Conservation (phyloP, 2,113 vertebrate genomes). For the Dinomys branickii region DNA sequence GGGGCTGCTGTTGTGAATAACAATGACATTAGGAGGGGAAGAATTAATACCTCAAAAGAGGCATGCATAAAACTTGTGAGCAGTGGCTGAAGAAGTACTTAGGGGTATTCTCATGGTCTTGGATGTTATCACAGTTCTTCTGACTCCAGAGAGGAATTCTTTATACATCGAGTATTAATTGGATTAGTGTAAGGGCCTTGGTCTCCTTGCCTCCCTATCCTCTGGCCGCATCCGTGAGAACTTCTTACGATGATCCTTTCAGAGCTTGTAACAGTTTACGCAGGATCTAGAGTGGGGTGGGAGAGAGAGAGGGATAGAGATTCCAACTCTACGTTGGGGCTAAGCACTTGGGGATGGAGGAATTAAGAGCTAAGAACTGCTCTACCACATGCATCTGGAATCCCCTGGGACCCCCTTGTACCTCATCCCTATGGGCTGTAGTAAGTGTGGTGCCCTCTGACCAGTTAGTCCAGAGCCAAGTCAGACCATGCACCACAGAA, state of each 20-base stretch:
- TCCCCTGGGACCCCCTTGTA: not conserved
- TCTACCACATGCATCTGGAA: not conserved
- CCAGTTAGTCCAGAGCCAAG: slow-evolving; percentile 56
- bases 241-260: not conserved
- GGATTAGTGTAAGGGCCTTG: not conserved
- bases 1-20: not conserved
- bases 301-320: not conserved
- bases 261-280: not conserved
- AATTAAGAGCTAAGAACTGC: not conserved
- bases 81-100: slow-evolving; percentile 1
- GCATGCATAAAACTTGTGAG: not conserved
- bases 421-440: not conserved
- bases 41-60: not conserved
- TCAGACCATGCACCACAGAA: slow-evolving; percentile 17
- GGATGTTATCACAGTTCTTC: not conserved
- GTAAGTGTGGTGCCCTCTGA: slow-evolving; percentile 56
- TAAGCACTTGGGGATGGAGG: not conserved
- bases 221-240: not conserved
- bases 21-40: not conserved
- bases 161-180: not conserved
- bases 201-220: not conserved
- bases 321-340: not conserved
- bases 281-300: not conserved
- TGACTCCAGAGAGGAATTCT: not conserved
- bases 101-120: not conserved